Conservation (phyloP, 2,113 vertebrate species). For the Puffinus mauretanicus region DNA sequence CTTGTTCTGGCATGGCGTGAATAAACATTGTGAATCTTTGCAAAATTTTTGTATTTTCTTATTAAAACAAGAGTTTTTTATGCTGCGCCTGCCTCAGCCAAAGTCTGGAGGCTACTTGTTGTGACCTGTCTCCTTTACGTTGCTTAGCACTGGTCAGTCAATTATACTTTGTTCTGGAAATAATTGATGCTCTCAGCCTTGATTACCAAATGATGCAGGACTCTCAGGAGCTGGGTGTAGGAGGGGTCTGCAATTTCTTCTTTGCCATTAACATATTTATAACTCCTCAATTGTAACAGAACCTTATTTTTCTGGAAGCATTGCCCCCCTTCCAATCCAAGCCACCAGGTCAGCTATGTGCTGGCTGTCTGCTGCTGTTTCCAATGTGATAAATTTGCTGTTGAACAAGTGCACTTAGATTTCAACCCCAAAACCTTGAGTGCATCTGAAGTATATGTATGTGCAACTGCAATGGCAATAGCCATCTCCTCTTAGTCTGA, state of each 20-base stretch:
- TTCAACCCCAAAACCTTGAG: not conserved
- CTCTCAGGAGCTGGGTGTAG: not conserved
- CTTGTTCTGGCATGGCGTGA: not conserved
- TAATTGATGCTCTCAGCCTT: not conserved
- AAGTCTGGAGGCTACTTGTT: not conserved
- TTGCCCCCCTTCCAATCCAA: accelerated
- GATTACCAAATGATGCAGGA: not conserved
- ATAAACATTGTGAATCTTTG: not conserved
- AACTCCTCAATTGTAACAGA: not conserved
- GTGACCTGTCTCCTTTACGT: not conserved
- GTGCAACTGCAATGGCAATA: not conserved
- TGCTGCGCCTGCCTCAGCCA: not conserved
- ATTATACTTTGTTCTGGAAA: not conserved
- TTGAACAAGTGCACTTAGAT: not conserved
- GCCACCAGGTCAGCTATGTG: not conserved
- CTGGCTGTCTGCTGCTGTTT: not conserved
- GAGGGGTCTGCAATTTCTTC: not conserved
- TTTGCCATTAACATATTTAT: not conserved
- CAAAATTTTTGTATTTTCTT: not conserved
- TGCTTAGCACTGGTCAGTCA: not conserved
- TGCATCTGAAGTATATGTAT: not conserved
- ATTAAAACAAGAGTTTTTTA: not conserved
- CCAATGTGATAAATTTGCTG: not conserved
- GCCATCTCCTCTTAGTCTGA: not conserved
- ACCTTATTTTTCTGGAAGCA: not conserved